Evolutionary conservation across 37 sponge, comb jelly and placozoan species (phyloP), one percentile per base, ranked within the genome.

Genomic region (Eunapius fragilis): DNA sequence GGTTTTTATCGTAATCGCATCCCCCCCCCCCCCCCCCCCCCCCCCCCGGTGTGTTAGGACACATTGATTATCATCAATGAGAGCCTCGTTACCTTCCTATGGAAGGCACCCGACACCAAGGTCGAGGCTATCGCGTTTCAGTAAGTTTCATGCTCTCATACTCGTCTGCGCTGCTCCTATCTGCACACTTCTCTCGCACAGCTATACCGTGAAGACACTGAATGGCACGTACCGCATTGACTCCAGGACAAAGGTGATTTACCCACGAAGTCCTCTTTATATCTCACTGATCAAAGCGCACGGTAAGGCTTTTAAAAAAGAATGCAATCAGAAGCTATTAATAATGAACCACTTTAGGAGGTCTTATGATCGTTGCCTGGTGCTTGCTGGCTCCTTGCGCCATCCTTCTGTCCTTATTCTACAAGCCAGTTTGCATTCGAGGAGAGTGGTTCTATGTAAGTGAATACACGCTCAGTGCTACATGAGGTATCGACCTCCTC

Each of bases 391-490:
- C 80, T 76, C 89, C 90, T 17, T 69, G 82, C 31, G 93, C 87
- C 10, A 93, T 89, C 10, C 77, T 93, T 9, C 27, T 93, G 45
- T 86, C 93, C 19, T 23, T 85, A 13, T 89, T 86, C 71, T 93
- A 86, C 84, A 89, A 93, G 69, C 69, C 83, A 14, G 84, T 86
- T 1, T 93, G 86, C 76, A 85, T 90, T 14, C 86, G 83, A 74
- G 93, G 90, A 50, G 79, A 82, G 30, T 93, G 93, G 93, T 93
- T 93, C 72, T 87, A 89, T 82, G 93, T 93, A 37, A 89, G 89
- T 78, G 2, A 0, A 34, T 19, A 17, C 25, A 31, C 17, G 31
- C 34, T 19, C 10, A 19, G 24, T 26, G 47, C 9, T 5, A 7
- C 47, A 76, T 12, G 13, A 10, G 17, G 9, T 23, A 31, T 49